Evolutionary conservation across 2,888 invertebrate species (phyloP).

Genomic region (Leptinotarsa haldemani): DNA sequence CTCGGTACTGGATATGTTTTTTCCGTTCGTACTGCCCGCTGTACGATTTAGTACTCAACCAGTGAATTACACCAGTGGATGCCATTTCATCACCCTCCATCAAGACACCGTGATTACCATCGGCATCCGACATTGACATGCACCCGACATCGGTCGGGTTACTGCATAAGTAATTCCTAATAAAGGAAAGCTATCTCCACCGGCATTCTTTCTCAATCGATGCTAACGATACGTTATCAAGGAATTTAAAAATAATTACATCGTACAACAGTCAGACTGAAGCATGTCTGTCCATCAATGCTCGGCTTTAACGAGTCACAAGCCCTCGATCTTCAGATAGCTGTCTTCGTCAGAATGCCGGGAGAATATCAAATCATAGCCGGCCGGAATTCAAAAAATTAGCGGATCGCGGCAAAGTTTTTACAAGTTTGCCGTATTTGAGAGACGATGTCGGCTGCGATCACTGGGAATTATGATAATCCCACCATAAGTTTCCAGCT

Average conservation of each 20-base stretch:
- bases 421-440: slow-evolving; percentile 31
- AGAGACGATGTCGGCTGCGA: slow-evolving; percentile 18
- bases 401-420: slow-evolving; percentile 29
- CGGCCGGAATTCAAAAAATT: slow-evolving; percentile 49
- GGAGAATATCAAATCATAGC: slow-evolving; percentile 56
- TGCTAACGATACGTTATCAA: slow-evolving; percentile 63
- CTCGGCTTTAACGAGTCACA: slow-evolving; percentile 56
- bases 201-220: slow-evolving; percentile 57
- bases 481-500: slow-evolving; percentile 19
- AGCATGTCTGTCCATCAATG: slow-evolving; percentile 63
- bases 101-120: slow-evolving; percentile 45
- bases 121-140: slow-evolving; percentile 49
- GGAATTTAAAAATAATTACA: slow-evolving; percentile 65
- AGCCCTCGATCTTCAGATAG: slow-evolving; percentile 49
- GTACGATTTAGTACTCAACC: too few species aligned
- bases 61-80: background rate
- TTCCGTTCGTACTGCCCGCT: too few species aligned
- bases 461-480: slow-evolving; percentile 20
- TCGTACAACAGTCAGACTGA: slow-evolving; percentile 57
- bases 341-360: slow-evolving; percentile 46
- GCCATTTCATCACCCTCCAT: slow-evolving; percentile 14
- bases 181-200: slow-evolving; percentile 53
- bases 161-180: slow-evolving; percentile 56
- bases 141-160: slow-evolving; percentile 47
- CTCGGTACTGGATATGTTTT: too few species aligned